Percentiles rank a stretch among this genome's conserved stretches.
These are phyloP conservation scores for Ptilodon capucinus DNA, from an alignment of 2,888 invertebrate genomes.

Conservation along the genomic window DNA sequence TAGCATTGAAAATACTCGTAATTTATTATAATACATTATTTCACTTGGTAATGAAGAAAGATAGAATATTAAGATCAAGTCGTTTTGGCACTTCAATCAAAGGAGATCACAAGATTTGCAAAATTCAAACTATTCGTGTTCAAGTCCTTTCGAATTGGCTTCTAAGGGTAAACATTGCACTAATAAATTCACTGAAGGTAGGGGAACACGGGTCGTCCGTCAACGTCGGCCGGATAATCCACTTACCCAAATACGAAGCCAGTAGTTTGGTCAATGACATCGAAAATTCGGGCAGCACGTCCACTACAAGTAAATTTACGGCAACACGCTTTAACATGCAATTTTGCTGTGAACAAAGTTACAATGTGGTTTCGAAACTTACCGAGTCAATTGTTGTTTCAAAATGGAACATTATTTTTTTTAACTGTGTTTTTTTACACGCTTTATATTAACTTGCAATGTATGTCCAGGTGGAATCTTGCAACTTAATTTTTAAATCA, in stretches of 20 bases:
- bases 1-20: neutral
- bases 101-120: constrained; percentile 30
- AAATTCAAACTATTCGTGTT: constrained; percentile 12
- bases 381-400: neutral
- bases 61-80: neutral
- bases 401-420: neutral
- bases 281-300: constrained; percentile 40
- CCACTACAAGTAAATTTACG: constrained; percentile 38
- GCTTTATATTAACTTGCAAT: too few relatives aligned
- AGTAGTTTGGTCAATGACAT: constrained; percentile 42
- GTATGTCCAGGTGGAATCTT: too few relatives aligned
- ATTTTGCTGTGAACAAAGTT: constrained; percentile 27
- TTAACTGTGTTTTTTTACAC: neutral
- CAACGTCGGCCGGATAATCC: constrained; percentile 53
- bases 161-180: constrained; percentile 21
- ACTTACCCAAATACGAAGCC: constrained; percentile 38
- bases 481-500: too few relatives aligned
- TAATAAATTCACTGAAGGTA: constrained; percentile 37
- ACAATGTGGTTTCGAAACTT: neutral
- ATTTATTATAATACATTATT: neutral
- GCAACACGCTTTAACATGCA: constrained; percentile 30
- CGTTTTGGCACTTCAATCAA: constrained; percentile 10
- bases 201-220: constrained; percentile 38
- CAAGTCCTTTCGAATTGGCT: constrained; percentile 21
- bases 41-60: neutral